Base-by-base conservation (phyloP, 2,113 vertebrate species). In the Macaca mulatta region DNA sequence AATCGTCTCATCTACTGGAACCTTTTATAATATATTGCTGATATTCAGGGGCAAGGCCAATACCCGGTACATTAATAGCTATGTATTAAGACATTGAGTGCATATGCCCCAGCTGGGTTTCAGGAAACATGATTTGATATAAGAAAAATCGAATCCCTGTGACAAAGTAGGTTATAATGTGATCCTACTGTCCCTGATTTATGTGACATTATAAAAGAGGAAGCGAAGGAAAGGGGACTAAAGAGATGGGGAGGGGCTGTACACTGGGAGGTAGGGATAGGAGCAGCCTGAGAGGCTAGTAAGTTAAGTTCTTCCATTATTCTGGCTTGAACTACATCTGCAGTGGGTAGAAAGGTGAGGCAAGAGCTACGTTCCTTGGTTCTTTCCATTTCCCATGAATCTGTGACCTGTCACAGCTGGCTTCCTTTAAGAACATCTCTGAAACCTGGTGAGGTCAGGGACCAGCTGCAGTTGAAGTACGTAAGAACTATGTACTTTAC, bases 131-230 rank as follows among this genome's bases (percentile, higher is more conserved):
- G 40, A 93, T 75, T 61, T 90, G 52, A 95, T 52, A 13, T 82
- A 70, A 88, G 35, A 84, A 87, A 83, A 30, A 90, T 86, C 45
- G 50, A 93, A 95, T 79, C 27, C 59, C 80, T 85, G 35, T 52
- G 97, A 59, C 74, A 72, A 88, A 88, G 30, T 90, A 90, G 52
- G 48, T 96, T 89, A 94, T 75, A 81, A 95, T 90, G 82, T 79
- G 59, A 96, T 83, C 96, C 67, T 82, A 89, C 25, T 79, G 74
- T 97, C 72, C 91, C 96, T 92, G 89, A 96, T 95, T 94, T 97
- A 48, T 95, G 79, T 89, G 86, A 82, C 35, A 78, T 69, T 96
- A 92, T 40, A 96, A 93, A 96, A 96, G 14, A 38, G 40, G 27
- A 93, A 90, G 30, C 50, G 3, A 69, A 67, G 40, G 6, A 89